Conservation (phyloP, 53 echinoderm and acorn worm species). For the Patiria pectinifera region DNA sequence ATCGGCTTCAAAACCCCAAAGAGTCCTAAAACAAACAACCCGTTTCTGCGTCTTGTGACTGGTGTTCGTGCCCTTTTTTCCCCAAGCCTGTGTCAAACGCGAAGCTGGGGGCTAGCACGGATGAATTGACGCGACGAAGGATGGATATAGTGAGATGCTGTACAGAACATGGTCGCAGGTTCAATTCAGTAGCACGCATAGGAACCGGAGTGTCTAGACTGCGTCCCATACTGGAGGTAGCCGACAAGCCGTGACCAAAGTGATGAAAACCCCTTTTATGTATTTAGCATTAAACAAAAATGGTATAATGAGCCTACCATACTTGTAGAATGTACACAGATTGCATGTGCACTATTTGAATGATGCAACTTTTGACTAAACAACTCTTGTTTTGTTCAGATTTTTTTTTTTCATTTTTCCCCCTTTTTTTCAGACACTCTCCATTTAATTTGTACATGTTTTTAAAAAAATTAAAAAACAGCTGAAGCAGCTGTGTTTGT, state of each 20-base stretch:
- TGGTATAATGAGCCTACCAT: background rate
- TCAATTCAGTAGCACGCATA: slow-evolving; percentile 7
- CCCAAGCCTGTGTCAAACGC: background rate
- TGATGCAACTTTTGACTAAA: too few species aligned
- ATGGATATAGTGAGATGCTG: background rate
- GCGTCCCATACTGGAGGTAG: background rate
- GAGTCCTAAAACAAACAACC: slow-evolving; percentile 13
- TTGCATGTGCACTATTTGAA: background rate
- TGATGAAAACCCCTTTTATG: background rate
- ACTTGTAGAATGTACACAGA: background rate
- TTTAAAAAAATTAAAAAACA: too few species aligned
- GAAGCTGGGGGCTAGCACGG: background rate
- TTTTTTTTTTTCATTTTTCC: too few species aligned
- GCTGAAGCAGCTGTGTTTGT: too few species aligned
- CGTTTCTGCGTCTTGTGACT: background rate
- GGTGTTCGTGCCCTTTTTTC: background rate
- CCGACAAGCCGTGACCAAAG: slow-evolving; percentile 8
- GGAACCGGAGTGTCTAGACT: slow-evolving; percentile 1
- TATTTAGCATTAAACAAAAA: background rate
- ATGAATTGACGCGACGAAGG: slow-evolving; percentile 23
- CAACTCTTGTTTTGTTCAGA: too few species aligned
- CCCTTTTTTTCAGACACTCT: too few species aligned
- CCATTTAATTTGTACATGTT: too few species aligned
- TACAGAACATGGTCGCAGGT: background rate
- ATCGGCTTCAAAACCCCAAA: background rate